phyloP scores from a whole-genome alignment of 2,888 invertebrate species.

The Acronicta psi region DNA sequence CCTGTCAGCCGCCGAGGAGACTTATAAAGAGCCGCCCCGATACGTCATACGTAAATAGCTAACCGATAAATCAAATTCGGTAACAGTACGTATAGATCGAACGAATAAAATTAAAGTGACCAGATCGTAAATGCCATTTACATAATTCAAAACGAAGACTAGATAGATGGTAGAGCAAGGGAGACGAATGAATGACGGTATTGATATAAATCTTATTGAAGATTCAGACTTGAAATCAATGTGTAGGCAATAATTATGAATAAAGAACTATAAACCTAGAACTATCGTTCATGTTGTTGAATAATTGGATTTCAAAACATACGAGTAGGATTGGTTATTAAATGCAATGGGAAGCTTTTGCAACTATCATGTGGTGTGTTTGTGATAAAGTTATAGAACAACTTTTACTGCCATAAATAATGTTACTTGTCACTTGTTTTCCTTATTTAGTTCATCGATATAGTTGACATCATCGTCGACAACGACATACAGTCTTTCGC shows the following conservation, averaged over 20 bases:
- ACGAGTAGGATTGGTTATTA: constrained; percentile 43
- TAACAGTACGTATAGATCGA: constrained; percentile 65
- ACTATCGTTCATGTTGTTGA: constrained; percentile 57
- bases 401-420: constrained; percentile 51
- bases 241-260: constrained; percentile 66
- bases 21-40: constrained; percentile 70
- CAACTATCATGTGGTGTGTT: constrained; percentile 51
- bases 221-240: constrained; percentile 63
- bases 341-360: constrained; percentile 52
- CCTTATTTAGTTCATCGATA: constrained; percentile 20
- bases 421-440: constrained; percentile 31
- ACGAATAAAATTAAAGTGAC: constrained; percentile 71
- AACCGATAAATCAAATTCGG: constrained; percentile 80
- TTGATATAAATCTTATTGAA: constrained; percentile 70
- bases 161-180: constrained; percentile 63
- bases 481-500: background rate
- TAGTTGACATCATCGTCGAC: constrained; percentile 20
- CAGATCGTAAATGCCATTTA: constrained; percentile 72
- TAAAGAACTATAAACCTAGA: constrained; percentile 60
- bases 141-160: constrained; percentile 71
- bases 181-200: constrained; percentile 70
- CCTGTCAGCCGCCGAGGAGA: constrained; percentile 70
- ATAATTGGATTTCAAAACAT: constrained; percentile 63
- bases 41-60: constrained; percentile 70
- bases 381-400: constrained; percentile 55